phyloP scores from a whole-genome alignment of 1,140 invertebrate genomes.

The Zaprionus davidi region DNA sequence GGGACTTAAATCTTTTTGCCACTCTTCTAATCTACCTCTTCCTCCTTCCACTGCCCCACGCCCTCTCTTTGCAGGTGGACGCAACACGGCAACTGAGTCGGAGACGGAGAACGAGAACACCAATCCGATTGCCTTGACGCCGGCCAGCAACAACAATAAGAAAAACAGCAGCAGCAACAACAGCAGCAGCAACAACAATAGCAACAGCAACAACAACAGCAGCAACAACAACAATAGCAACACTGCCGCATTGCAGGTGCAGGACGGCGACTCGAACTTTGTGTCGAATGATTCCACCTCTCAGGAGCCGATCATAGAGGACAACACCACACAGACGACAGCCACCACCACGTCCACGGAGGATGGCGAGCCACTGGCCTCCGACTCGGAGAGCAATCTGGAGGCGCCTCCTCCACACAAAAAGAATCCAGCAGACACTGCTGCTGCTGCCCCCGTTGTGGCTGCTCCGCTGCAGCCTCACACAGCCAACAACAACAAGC shows the following conservation, averaged over 20 bases:
- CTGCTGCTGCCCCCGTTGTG: background rate
- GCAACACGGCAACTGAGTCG: constrained; percentile 86
- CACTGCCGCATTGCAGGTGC: constrained; percentile 69
- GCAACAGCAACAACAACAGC: constrained; percentile 69
- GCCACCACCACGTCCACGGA: constrained; percentile 79
- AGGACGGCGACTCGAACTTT: constrained; percentile 79
- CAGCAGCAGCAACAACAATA: constrained; percentile 83
- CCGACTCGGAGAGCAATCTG: constrained; percentile 85
- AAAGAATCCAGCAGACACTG: constrained; percentile 67
- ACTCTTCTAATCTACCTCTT: background rate
- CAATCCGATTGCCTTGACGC: constrained; percentile 69
- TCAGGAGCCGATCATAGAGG: constrained; percentile 79
- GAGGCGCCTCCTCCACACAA: constrained; percentile 85
- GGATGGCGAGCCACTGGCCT: constrained; percentile 74
- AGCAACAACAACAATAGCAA: constrained; percentile 73
- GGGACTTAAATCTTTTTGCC: background rate
- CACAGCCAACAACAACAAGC: constrained; percentile 58
- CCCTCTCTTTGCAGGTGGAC: constrained; percentile 82
- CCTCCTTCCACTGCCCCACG: too few species aligned
- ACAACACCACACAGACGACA: constrained; percentile 83
- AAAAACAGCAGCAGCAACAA: constrained; percentile 84
- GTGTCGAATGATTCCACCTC: constrained; percentile 83
- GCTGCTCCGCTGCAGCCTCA: constrained; percentile 10
- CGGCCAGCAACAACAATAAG: constrained; percentile 73
- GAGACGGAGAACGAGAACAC: constrained; percentile 84